Conservation (phyloP, 2,797 vertebrate genomes). For the Pampus argenteus region DNA sequence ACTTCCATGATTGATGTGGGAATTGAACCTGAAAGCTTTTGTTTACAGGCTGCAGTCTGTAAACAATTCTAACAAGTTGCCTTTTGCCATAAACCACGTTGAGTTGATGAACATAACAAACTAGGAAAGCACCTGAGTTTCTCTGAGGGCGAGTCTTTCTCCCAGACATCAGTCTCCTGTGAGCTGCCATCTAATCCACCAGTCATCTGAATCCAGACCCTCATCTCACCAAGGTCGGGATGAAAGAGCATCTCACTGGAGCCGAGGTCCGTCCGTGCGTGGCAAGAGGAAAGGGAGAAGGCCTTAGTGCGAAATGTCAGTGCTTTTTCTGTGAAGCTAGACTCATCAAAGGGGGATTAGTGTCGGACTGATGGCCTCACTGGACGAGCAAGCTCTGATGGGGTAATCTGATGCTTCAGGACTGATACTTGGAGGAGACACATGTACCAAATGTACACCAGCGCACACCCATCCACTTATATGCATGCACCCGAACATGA, state of each 20-base stretch:
- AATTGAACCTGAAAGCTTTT: slow-evolving; percentile 3
- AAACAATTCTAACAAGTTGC: neutral
- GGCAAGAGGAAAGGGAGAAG: slow-evolving; percentile 72
- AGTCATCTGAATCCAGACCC: slow-evolving; percentile 77
- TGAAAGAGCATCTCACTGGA: slow-evolving; percentile 76
- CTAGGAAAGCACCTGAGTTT: too few relatives aligned
- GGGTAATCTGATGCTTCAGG: slow-evolving; percentile 77
- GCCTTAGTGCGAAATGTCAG: slow-evolving; percentile 83
- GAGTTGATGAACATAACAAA: slow-evolving; percentile 19
- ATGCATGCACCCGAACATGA: neutral
- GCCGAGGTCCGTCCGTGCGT: slow-evolving; percentile 72
- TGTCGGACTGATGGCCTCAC: slow-evolving; percentile 75
- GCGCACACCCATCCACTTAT: slow-evolving; percentile 4
- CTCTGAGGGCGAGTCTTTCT: too few relatives aligned
- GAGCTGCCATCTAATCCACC: slow-evolving; percentile 75
- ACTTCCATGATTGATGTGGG: neutral
- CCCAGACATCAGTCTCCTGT: slow-evolving; percentile 66
- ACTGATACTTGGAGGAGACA: slow-evolving; percentile 54
- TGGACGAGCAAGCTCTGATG: slow-evolving; percentile 60
- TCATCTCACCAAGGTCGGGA: slow-evolving; percentile 77
- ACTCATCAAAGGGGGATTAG: slow-evolving; percentile 86
- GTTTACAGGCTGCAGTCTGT: neutral
- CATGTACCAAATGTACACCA: slow-evolving; percentile 37
- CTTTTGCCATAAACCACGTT: slow-evolving; percentile 13
- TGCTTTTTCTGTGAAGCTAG: slow-evolving; percentile 78